Evolutionary conservation across 2,113 vertebrate genomes (phyloP), one percentile per base, ranked within the genome.

Genomic region (Manacus vitellinus): DNA sequence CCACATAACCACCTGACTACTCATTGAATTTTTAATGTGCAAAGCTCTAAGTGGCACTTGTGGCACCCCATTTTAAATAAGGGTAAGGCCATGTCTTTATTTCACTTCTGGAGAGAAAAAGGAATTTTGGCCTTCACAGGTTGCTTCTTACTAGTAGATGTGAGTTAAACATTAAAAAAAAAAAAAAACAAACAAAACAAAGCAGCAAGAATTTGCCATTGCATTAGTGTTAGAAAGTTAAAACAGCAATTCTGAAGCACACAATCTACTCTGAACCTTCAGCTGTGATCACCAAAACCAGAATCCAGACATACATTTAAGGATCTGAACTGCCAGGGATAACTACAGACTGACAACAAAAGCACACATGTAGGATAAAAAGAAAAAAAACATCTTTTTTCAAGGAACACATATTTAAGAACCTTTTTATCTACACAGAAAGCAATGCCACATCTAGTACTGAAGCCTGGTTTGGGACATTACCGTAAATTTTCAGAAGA

Each of bases 1-100:
- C 43, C 19, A 21, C 3, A 14, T 3, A 77, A 66, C 6, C 8
- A 2, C 6, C 39, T 59, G 22, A 72, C 31, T 73, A 46, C 16
- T 35, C 49, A 59, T 8, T 9, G 28, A 39, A 17, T 25, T 80
- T 71, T 43, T 39, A 35, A 81, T 0, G 1, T 0, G 0, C 66
- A 61, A 66, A 82, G 27, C 35, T 33, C 22, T 21, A 76, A 41
- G 19, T 21, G 22, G 22, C 62, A 79, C 17, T 79, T 22, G 5
- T 12, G 39, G 39, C 39, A 39, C 39, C 39, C n/a, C 39, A 47
- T 25, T 83, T 85, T 30, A 74, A 68, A 2, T 23, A 85, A 61
- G 17, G 51, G 27, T 28, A 82, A 76, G 19, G 10, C 20, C 59
- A 3, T 14, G 16, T 23, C 39, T 59, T 65, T 93, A 51, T 62